Conservation (phyloP, 1,140 invertebrate genomes). For the Lepidurus couesii region DNA sequence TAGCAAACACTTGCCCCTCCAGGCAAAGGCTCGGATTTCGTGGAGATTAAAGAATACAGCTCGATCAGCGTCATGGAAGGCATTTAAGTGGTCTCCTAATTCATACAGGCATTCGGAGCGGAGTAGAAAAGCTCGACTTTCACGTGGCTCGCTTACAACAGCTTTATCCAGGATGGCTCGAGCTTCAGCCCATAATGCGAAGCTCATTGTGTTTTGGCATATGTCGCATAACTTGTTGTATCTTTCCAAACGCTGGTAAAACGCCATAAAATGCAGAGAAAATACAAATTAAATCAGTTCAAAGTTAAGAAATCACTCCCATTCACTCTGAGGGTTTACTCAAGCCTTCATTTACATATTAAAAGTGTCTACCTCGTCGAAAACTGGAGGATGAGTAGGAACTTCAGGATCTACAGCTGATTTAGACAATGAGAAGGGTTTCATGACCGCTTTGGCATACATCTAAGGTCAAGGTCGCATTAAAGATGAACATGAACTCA, state of each 20-base stretch:
- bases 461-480: slow-evolving; percentile 7
- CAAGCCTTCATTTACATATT: neutral
- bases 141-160: neutral
- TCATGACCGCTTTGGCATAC: slow-evolving; percentile 13
- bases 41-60: neutral
- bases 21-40: neutral
- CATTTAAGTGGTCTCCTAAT: slow-evolving; percentile 7
- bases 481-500: too few relatives aligned
- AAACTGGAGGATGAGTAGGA: neutral
- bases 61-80: neutral
- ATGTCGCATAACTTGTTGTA: neutral
- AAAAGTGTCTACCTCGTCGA: neutral
- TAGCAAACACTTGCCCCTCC: neutral
- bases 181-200: slow-evolving; percentile 2
- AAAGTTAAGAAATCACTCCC: too few relatives aligned
- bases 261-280: neutral
- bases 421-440: neutral
- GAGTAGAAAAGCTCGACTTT: neutral
- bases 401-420: neutral
- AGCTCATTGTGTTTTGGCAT: neutral
- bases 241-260: neutral
- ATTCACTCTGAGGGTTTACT: neutral
- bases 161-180: slow-evolving; percentile 1
- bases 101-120: neutral
- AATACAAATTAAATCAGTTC: too few relatives aligned